Evolutionary conservation across 2,888 invertebrate genomes (phyloP), one percentile per base, ranked within the genome.

Genomic region (Lordiphosa andalusiaca): DNA sequence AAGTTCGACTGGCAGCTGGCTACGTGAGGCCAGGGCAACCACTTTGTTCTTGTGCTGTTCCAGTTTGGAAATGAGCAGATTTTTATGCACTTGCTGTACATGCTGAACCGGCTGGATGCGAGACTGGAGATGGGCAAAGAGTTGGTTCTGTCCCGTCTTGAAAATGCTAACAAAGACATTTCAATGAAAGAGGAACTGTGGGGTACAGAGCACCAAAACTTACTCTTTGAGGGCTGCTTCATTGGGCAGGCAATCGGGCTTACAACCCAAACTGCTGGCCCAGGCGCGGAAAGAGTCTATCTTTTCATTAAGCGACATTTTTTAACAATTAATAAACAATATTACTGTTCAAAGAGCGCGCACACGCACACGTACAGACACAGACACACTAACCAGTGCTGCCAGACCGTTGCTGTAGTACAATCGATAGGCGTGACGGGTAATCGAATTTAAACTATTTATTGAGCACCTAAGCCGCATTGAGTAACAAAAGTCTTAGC

Each of bases 141-240:
- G 56, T 21, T 85, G 71, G 21, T 81, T 68, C 40, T 89, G 88
- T 0, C 82, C 81, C 0, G 89, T 87, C 59, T 88, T 89, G 23
- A 89, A 88, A 44, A 90, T 81, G 1, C 90, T 90, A 25, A 16
- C 36, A n/a, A 36, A 33, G 12, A 16, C 16, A n/a, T 19, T 4
- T 7, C 6, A 7, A 7, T 25, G 7, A 7, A 25, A 25, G 7
- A 25, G 6, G 12, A 23, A 47, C 42, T 12, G 4, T 9, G 10
- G 9, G 16, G 16, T 2, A 16, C 21, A 16, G 16, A 6, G 38
- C 9, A 36, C n/a, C 6, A 19, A 37, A 49, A 72, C 76, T 83
- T 85, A 89, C 89, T 86, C 84, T 67, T 76, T 87, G 6, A 89
- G 61, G 1, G 87, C 88, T 6, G 86, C 88, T 21, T 88, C 85